Conservation (phyloP, 2,113 vertebrate species). For the Delphinus delphis region DNA sequence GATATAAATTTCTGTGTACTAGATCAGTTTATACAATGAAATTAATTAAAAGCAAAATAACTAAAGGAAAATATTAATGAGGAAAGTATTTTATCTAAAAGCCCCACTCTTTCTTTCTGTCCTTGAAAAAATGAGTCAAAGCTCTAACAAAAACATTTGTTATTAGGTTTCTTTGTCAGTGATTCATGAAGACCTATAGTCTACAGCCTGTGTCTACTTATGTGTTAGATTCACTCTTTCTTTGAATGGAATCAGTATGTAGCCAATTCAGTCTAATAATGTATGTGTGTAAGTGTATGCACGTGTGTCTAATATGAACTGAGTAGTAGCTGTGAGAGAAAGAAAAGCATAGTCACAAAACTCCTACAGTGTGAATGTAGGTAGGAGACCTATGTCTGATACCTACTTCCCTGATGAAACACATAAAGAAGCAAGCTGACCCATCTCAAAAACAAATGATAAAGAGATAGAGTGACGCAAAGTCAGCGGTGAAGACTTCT, state of each 20-base stretch:
- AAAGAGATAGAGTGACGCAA: background rate
- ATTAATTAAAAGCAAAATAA: slow-evolving; percentile 26
- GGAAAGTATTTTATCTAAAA: background rate
- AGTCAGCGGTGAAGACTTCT: background rate
- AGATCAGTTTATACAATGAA: background rate
- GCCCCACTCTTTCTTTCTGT: background rate
- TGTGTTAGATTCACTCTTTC: background rate
- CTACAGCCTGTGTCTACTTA: background rate
- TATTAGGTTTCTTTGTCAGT: background rate
- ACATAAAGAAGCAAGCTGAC: background rate
- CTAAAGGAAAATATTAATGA: background rate
- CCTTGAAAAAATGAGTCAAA: background rate
- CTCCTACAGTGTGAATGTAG: background rate
- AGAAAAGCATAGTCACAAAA: background rate
- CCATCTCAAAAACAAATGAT: background rate
- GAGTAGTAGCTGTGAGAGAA: background rate
- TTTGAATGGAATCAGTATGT: background rate
- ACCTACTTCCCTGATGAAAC: background rate
- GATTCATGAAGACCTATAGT: background rate
- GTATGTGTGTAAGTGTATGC: background rate
- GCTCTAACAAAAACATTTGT: background rate
- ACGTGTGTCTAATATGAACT: background rate
- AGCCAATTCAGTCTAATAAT: background rate
- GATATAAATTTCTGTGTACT: background rate
- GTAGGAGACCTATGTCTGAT: background rate